Percentiles rank a stretch among this genome's conserved stretches.
Evolutionary conservation across 2,797 vertebrate genomes (phyloP).

Genomic region (Siniperca obscura): DNA sequence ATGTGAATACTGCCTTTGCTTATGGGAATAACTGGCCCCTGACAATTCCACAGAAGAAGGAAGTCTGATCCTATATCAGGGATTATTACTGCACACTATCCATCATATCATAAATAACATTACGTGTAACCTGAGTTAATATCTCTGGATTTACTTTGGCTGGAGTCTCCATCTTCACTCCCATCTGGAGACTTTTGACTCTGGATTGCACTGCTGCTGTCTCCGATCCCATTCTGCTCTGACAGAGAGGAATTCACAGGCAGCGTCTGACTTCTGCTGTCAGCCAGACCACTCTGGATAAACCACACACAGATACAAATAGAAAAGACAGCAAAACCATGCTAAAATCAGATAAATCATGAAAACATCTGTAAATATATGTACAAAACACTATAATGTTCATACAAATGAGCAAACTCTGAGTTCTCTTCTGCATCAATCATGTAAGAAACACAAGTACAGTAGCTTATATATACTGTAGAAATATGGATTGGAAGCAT

Average conservation of each 20-base stretch:
- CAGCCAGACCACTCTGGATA: conserved; percentile 74
- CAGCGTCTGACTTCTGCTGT: conserved; percentile 76
- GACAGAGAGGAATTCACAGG: conserved; percentile 85
- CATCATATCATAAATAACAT: conserved; percentile 41
- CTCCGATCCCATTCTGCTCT: conserved; percentile 84
- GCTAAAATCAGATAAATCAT: neutral
- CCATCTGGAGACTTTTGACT: conserved; percentile 72
- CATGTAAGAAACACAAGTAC: neutral
- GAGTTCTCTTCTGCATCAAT: neutral
- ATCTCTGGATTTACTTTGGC: conserved; percentile 86
- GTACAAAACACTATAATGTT: neutral
- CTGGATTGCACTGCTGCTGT: conserved; percentile 65
- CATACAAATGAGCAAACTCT: neutral
- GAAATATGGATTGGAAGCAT: neutral
- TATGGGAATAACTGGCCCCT: conserved; percentile 48
- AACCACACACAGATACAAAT: conserved; percentile 23
- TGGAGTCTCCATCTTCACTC: conserved; percentile 78
- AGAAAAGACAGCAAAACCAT: conserved; percentile 2
- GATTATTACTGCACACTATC: conserved; percentile 27
- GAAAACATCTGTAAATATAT: neutral
- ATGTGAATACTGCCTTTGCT: conserved; percentile 42
- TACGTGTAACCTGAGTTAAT: conserved; percentile 24
- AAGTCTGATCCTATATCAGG: conserved; percentile 27
- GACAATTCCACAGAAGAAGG: conserved; percentile 24
- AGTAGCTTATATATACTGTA: neutral